Evolutionary conservation across 2,888 invertebrate genomes (phyloP).

Genomic region (Cybosia mesomella): DNA sequence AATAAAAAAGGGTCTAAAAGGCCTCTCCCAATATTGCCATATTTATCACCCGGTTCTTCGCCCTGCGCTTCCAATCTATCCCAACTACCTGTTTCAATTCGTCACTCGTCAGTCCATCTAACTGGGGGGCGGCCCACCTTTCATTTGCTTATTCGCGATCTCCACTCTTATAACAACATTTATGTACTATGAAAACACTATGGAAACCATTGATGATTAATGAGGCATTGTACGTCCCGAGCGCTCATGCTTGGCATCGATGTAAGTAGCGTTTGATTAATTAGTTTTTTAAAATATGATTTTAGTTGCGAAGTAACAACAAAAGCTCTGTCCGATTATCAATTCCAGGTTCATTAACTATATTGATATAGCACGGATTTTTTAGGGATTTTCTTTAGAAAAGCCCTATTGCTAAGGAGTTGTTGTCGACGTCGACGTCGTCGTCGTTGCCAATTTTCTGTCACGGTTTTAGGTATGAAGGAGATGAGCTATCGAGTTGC

Average conservation of each 20-base stretch:
- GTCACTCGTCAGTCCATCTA: not conserved
- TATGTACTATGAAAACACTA: not conserved
- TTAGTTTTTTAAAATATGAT: not conserved
- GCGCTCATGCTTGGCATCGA: not conserved
- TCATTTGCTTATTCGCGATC: not conserved
- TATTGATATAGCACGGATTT: not conserved
- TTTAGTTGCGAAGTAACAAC: not conserved
- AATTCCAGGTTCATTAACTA: not conserved
- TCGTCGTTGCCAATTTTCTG: too few species aligned
- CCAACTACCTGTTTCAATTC: not conserved
- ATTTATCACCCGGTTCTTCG: not conserved
- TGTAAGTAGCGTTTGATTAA: not conserved
- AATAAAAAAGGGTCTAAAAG: too few species aligned
- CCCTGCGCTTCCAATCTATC: not conserved
- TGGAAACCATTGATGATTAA: not conserved
- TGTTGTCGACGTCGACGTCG: too few species aligned
- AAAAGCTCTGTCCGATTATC: not conserved
- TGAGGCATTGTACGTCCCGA: not conserved
- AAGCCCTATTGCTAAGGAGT: too few species aligned
- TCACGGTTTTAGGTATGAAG: too few species aligned
- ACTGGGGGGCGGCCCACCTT: not conserved
- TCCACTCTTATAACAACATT: not conserved
- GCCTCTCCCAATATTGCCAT: not conserved
- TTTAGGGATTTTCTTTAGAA: too few species aligned
- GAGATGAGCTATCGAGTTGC: too few species aligned